These are phyloP conservation scores for Tolypeutes matacus DNA, from an alignment of 2,797 vertebrate species.

Conservation along the genomic window DNA sequence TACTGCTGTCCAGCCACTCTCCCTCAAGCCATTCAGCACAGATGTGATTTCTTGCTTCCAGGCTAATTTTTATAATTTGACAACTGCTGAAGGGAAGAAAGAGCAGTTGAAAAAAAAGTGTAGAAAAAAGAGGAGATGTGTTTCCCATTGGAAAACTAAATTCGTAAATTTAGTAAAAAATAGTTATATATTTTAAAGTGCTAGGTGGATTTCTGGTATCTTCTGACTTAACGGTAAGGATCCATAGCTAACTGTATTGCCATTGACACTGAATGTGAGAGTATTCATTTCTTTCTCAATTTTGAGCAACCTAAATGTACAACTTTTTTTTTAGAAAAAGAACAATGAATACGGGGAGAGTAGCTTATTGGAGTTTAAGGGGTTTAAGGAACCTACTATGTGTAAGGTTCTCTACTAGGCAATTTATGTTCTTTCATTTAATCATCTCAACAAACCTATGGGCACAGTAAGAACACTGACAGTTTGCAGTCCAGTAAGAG, in stretches of 20 bases:
- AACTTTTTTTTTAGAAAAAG: background rate
- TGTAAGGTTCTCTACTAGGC: background rate
- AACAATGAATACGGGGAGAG: background rate
- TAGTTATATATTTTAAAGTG: background rate
- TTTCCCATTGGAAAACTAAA: slow-evolving; percentile 61
- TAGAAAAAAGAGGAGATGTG: background rate
- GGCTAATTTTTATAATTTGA: slow-evolving; percentile 58
- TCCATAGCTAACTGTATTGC: background rate
- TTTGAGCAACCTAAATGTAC: background rate
- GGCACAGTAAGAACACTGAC: background rate
- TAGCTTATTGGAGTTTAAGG: background rate
- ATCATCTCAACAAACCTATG: background rate
- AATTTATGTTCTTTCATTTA: background rate
- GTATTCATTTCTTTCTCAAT: background rate
- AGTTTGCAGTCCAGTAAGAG: background rate
- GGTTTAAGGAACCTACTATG: too few species aligned
- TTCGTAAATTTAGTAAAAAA: slow-evolving; percentile 61
- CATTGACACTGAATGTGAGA: background rate
- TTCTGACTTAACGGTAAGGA: background rate
- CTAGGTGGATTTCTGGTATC: background rate
- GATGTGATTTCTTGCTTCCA: slow-evolving; percentile 53
- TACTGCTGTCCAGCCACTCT: background rate
- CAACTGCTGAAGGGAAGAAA: slow-evolving; percentile 56
- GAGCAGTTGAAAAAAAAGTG: slow-evolving; percentile 19
- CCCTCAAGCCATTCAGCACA: background rate